Base-by-base conservation (phyloP, 2,113 vertebrate species). In the Pedetes capensis region DNA sequence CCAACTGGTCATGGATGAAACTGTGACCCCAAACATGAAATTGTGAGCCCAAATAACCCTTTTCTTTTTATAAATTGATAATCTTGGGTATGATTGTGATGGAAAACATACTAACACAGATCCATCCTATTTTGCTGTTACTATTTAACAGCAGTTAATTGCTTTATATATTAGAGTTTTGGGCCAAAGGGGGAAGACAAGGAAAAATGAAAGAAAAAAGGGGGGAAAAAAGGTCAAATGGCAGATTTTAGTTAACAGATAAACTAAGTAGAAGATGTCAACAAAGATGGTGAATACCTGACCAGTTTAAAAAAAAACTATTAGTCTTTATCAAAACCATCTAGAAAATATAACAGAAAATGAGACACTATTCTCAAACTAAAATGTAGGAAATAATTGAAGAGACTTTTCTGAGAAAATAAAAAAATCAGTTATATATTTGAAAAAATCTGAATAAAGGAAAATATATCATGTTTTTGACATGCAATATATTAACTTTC, bases 261-360 rank as follows among this genome's bases (percentile, higher is more conserved):
- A 69, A 69, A 89, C 53, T 63, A 74, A 94, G 51, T 27, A 63
- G 61, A 23, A 87, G 59, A 57, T 14, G 42, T 51, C 8, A 81
- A 39, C 17, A 86, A 80, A 18, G 39, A 44, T 82, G 55, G 63
- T 57, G 47, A 91, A 23, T 49, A 64, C 53, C 55, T 84, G 27
- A 66, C 68, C 39, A 68, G 16, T 68, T 72, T 96, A 53, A 20
- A 12, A 89, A 89, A 42, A n/a, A 72, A 29, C 42, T 53, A 53
- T 53, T 93, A 61, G 57, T 87, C 25, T 83, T 74, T 75, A 74
- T 49, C 66, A 86, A 96, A 91, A 78, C 39, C 13, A 83, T 61
- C 42, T 72, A 63, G 25, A 63, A 63, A 57, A 84, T 42, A 59
- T 55, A 88, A 64, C 29, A 84, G 42, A 94, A n/a, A 63, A 39